Evolutionary conservation across 2,113 vertebrate genomes (phyloP), one percentile per base, ranked within the genome.

Genomic region (Puntigrus tetrazona): DNA sequence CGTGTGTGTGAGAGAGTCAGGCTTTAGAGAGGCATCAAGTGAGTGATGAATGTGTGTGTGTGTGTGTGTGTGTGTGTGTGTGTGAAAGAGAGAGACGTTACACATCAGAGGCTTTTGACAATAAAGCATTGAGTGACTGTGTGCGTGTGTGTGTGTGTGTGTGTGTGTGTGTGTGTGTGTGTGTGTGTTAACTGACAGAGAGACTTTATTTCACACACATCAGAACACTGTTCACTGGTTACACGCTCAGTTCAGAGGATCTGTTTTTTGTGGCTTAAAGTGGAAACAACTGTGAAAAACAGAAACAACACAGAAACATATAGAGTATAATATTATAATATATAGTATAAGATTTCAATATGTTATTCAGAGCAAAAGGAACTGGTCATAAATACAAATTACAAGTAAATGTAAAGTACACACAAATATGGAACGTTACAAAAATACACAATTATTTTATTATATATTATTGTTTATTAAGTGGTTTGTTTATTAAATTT

Each of bases 81-180:
- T 50, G 16, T 18, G n/a, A n/a, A n/a, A n/a, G n/a, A n/a, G n/a
- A n/a, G n/a, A n/a, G 50, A 52, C 50, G 50, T 67, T 10, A 34
- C 16, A 29, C 52, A 52, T 69, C 7, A 67, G 45, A 67, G 20
- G 75, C 61, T 14, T 57, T 63, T 86, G 25, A 75, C 61, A 34
- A 55, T 29, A 79, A 85, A 4, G 27, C 63, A 29, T 7, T 45
- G 52, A 47, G 0, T 75, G 67, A 82, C 3, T 47, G 5, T 73
- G 41, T 45, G 69, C 43, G 18, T 36, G 7, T 47, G 5, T 73
- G 41, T 45, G 69, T 73, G 18, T 36, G 7, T 47, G 5, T 73
- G 41, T 45, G 69, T 73, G 18, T 36, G 7, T 47, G 5, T 73
- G 41, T 45, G 69, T 73, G 18, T 36, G n/a, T n/a, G 7, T 47